A percentile compares a stretch with the other conserved stretches of the same genome.
Evolutionary conservation across 92 coral and sea anemone species (phyloP).

Genomic region (Parazoanthus atlanticus): DNA sequence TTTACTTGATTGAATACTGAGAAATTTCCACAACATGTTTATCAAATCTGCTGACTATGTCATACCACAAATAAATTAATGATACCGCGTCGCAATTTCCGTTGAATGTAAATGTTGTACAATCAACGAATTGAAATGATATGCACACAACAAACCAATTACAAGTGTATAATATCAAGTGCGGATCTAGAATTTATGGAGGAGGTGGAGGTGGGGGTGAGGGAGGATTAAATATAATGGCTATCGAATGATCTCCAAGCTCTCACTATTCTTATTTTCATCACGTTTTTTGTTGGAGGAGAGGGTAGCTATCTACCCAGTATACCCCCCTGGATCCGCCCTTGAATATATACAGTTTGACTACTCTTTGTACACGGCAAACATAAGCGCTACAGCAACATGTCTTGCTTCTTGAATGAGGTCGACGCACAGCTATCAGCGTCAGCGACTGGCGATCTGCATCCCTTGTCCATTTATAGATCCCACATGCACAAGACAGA

Average conservation of each 20-base stretch:
- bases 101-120: too few species aligned
- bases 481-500: slow-evolving; percentile 92
- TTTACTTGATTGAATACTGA: too few species aligned
- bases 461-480: slow-evolving; percentile 90
- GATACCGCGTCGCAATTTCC: too few species aligned
- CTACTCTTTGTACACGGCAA: slow-evolving; percentile 90
- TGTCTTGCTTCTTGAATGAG: slow-evolving; percentile 71
- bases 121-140: too few species aligned
- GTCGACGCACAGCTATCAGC: slow-evolving; percentile 90
- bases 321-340: neutral
- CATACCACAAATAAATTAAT: too few species aligned
- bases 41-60: too few species aligned
- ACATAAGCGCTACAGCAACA: slow-evolving; percentile 92
- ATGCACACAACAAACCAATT: too few species aligned
- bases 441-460: slow-evolving; percentile 88
- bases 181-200: too few species aligned
- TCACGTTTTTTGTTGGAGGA: neutral
- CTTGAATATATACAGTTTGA: neutral
- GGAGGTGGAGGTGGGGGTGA: neutral
- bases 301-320: neutral
- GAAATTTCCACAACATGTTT: too few species aligned
- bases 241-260: neutral
- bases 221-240: neutral
- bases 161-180: too few species aligned
- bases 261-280: neutral